phyloP scores from a whole-genome alignment of 2,888 invertebrate species.

The Rhimphoctona megacephalus region DNA sequence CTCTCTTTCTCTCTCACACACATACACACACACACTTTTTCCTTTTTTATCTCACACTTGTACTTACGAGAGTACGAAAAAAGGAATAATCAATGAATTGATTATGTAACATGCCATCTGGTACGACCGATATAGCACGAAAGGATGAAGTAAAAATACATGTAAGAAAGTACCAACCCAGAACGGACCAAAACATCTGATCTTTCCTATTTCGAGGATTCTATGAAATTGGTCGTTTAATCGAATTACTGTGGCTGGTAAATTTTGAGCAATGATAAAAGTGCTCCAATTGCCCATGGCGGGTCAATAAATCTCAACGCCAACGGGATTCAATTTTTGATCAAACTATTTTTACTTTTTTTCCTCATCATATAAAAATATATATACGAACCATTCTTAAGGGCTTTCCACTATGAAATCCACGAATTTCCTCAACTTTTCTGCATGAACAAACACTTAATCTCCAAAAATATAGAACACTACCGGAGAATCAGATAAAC shows the following conservation, averaged over 20 bases:
- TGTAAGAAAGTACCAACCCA: background rate
- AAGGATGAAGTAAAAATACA: background rate
- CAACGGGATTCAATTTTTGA: background rate
- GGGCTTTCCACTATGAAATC: background rate
- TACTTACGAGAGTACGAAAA: slow-evolving; percentile 45
- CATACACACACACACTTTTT: background rate
- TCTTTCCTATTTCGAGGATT: background rate
- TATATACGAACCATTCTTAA: background rate
- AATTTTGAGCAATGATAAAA: background rate
- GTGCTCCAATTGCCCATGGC: background rate
- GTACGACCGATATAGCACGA: slow-evolving; percentile 23
- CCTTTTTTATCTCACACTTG: background rate
- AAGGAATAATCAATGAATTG: slow-evolving; percentile 60
- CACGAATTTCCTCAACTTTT: background rate
- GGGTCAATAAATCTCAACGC: background rate
- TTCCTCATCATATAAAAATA: background rate
- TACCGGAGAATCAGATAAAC: background rate
- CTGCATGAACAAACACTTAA: background rate
- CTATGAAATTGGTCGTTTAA: background rate
- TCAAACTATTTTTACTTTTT: background rate
- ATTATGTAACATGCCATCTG: slow-evolving; percentile 30
- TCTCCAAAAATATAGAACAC: background rate
- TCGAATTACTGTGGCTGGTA: background rate
- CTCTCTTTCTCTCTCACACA: background rate
- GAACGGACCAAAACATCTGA: background rate